Conservation (phyloP, 2,113 vertebrate species). For the Castor canadensis region DNA sequence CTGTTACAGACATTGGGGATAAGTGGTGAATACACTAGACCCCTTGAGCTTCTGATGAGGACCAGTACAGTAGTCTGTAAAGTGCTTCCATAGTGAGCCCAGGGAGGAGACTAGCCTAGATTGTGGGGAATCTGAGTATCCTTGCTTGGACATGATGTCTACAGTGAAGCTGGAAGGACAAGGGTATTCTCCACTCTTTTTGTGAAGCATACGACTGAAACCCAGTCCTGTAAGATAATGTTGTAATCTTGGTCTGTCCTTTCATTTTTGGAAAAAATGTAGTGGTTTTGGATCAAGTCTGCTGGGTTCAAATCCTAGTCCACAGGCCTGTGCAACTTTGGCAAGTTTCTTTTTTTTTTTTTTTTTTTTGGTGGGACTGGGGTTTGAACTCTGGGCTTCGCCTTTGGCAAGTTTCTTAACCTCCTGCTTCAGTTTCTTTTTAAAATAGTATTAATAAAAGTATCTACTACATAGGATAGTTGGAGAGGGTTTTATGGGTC, state of each 20-base stretch:
- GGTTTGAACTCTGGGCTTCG: slow-evolving; percentile 34
- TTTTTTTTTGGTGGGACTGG: too few relatives aligned
- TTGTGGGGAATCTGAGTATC: background rate
- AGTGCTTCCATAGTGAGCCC: background rate
- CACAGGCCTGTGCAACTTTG: slow-evolving; percentile 3
- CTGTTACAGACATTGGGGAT: background rate
- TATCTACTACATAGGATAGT: background rate
- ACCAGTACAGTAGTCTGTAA: background rate
- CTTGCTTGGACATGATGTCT: background rate
- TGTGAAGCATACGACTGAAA: too few relatives aligned
- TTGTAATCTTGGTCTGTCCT: background rate
- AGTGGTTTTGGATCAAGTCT: slow-evolving; percentile 24
- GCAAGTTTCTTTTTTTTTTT: slow-evolving; percentile 56
- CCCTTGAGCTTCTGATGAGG: background rate
- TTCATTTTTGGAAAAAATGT: background rate
- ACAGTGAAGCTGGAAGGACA: slow-evolving; percentile 4
- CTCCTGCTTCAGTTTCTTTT: slow-evolving; percentile 21
- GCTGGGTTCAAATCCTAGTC: slow-evolving; percentile 27
- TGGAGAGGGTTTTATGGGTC: slow-evolving; percentile 49
- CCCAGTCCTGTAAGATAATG: background rate
- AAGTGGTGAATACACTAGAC: background rate
- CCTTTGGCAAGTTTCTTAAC: slow-evolving; percentile 48
- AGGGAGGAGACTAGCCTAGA: background rate
- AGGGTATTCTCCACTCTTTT: too few relatives aligned
- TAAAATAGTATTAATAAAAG: slow-evolving; percentile 33